Conservation (phyloP, 2,113 vertebrate genomes). For the Casuarius casuarius region DNA sequence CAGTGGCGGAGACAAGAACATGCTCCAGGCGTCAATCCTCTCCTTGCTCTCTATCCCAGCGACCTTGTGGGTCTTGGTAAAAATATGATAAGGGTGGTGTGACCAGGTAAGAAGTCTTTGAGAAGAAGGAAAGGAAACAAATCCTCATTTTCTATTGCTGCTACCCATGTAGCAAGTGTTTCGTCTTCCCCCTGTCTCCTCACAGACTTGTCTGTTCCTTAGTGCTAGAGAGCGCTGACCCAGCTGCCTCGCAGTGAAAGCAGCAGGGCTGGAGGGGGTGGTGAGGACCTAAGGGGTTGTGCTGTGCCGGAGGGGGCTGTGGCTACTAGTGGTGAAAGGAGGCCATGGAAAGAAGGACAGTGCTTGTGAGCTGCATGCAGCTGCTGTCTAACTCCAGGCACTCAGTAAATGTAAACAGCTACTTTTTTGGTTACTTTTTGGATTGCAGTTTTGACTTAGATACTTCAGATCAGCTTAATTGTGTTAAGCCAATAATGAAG, state of each 20-base stretch:
- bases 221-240: not conserved
- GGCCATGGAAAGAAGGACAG: not conserved
- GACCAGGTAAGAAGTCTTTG: not conserved
- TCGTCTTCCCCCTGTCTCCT: not conserved
- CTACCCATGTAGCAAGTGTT: not conserved
- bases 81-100: fast-evolving
- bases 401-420: not conserved
- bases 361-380: not conserved
- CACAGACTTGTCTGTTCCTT: not conserved
- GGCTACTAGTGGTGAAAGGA: not conserved
- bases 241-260: not conserved
- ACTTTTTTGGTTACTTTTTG: not conserved
- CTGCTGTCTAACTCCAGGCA: not conserved
- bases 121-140: not conserved
- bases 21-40: not conserved
- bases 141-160: not conserved
- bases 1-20: not conserved
- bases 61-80: not conserved
- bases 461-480: not conserved
- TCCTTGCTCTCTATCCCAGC: not conserved
- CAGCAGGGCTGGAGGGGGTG: not conserved
- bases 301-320: not conserved
- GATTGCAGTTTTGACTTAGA: not conserved
- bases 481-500: not conserved
- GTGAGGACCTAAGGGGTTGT: not conserved